Conservation (phyloP, 2,113 vertebrate species). For the Dryoscopus gambensis region DNA sequence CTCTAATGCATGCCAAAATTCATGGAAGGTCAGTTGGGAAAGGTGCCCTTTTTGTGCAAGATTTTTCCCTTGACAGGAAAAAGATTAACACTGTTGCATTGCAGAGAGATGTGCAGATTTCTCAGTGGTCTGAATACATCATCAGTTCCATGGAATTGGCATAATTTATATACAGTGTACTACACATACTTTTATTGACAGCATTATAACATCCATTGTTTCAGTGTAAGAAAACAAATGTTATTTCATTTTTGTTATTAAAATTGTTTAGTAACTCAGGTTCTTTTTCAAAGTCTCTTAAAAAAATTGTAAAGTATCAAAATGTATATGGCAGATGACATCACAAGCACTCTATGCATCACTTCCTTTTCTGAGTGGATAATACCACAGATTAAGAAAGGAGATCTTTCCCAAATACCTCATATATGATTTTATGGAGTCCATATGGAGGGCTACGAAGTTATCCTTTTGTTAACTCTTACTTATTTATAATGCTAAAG, state of each 20-base stretch:
- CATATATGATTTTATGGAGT: background rate
- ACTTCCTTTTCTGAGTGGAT: rapidly evolving
- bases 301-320: background rate
- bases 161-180: background rate
- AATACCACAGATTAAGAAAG: background rate
- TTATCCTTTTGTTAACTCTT: background rate
- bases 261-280: background rate
- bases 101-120: background rate
- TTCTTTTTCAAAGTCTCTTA: background rate
- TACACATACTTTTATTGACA: background rate
- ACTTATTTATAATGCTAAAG: background rate
- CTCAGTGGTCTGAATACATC: background rate
- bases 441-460: background rate
- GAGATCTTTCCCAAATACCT: background rate
- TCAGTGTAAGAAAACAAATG: background rate
- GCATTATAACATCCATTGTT: background rate
- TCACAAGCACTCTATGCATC: background rate
- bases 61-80: background rate
- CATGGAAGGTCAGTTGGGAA: background rate
- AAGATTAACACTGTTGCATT: background rate
- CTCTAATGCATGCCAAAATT: background rate
- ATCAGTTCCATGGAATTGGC: background rate
- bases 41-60: background rate
- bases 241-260: background rate
- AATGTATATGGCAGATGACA: background rate